These are phyloP conservation scores for Cryptomyrus ogoouensis DNA, from an alignment of 2,113 vertebrate species.

Conservation along the genomic window DNA sequence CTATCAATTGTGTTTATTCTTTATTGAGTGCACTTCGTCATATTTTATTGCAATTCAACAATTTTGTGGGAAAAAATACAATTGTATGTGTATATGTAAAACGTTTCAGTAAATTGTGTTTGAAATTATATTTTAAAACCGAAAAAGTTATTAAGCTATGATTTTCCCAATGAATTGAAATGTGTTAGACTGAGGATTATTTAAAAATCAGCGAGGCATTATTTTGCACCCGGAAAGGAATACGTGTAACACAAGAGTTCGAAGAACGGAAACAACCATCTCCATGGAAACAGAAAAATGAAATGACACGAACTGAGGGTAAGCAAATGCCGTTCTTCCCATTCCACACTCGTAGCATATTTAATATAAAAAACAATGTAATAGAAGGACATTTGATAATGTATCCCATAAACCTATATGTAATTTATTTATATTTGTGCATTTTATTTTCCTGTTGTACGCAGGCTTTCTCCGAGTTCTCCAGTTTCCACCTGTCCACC, in stretches of 20 bases:
- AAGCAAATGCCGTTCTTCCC: background rate
- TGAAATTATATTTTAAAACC: background rate
- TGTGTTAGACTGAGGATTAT: background rate
- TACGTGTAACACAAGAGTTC: constrained; percentile 9
- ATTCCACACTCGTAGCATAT: background rate
- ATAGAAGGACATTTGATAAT: background rate
- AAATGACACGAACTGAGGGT: background rate
- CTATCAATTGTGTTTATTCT: background rate
- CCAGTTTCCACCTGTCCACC: background rate
- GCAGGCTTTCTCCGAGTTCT: background rate
- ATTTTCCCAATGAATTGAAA: background rate
- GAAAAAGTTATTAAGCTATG: background rate
- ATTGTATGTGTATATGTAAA: background rate
- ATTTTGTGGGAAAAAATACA: background rate
- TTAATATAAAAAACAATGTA: background rate
- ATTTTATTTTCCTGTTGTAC: background rate
- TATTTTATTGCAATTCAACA: background rate
- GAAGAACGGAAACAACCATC: constrained; percentile 29
- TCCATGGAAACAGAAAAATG: constrained; percentile 51
- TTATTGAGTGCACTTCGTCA: background rate
- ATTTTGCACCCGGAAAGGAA: constrained; percentile 23
- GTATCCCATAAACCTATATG: background rate
- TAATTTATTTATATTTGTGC: background rate
- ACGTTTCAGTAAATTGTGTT: background rate
- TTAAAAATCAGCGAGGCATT: background rate